Evolutionary conservation across 2,797 vertebrate genomes (phyloP).

Genomic region (Thunnus albacares): DNA sequence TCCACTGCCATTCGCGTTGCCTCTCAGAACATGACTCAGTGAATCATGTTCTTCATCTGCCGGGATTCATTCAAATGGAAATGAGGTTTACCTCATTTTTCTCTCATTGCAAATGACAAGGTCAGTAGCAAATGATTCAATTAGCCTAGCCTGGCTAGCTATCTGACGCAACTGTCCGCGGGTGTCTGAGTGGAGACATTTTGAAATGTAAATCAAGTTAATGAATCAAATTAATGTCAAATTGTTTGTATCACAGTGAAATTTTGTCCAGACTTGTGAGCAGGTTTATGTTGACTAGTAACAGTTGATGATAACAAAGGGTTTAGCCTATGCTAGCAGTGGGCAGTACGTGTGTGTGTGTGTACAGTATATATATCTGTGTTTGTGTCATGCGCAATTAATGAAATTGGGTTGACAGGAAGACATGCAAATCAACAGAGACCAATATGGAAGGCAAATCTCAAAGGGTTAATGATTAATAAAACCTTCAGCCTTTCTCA

Average conservation of each 20-base stretch:
- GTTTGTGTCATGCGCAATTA: slow-evolving; percentile 53
- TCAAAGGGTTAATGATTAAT: slow-evolving; percentile 69
- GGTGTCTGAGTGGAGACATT: slow-evolving; percentile 37
- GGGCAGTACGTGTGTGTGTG: slow-evolving; percentile 20
- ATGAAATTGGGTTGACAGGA: slow-evolving; percentile 60
- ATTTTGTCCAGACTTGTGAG: not conserved
- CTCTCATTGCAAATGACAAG: slow-evolving; percentile 73
- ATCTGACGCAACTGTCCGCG: slow-evolving; percentile 29
- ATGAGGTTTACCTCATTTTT: slow-evolving; percentile 74
- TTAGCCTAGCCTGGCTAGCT: slow-evolving; percentile 66
- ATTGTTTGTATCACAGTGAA: slow-evolving; percentile 1
- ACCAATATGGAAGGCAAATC: slow-evolving; percentile 70
- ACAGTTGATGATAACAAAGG: not conserved
- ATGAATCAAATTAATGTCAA: slow-evolving; percentile 26
- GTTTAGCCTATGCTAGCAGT: slow-evolving; percentile 1
- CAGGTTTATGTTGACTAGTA: slow-evolving; percentile 14
- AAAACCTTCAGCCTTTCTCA: slow-evolving; percentile 66
- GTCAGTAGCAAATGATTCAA: slow-evolving; percentile 72
- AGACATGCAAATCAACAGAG: slow-evolving; percentile 82
- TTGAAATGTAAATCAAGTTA: slow-evolving; percentile 36
- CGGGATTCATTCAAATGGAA: slow-evolving; percentile 74
- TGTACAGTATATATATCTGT: slow-evolving; percentile 3
- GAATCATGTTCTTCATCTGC: slow-evolving; percentile 76
- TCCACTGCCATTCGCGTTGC: slow-evolving; percentile 34
- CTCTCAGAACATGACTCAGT: slow-evolving; percentile 36